Conservation (phyloP, 2,113 vertebrate genomes). For the Perognathus longimembris region DNA sequence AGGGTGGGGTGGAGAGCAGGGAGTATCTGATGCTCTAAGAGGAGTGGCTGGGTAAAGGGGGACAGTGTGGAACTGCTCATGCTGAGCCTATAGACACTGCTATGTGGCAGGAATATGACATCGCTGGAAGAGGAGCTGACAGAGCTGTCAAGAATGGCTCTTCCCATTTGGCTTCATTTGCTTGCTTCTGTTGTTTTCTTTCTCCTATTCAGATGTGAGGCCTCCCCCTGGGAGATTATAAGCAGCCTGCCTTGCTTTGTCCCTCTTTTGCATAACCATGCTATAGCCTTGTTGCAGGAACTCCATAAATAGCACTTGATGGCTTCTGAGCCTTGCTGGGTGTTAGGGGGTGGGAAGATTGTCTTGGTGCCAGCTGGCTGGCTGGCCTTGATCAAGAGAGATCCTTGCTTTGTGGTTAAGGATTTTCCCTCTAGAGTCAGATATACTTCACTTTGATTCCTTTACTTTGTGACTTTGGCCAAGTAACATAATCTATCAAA, state of each 20-base stretch:
- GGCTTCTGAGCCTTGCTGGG: background rate
- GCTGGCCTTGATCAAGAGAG: background rate
- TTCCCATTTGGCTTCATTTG: background rate
- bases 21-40: background rate
- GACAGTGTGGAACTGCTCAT: rapidly evolving
- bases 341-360: background rate
- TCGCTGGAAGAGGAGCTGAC: no score
- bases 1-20: background rate
- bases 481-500: background rate
- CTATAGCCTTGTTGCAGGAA: background rate
- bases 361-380: background rate
- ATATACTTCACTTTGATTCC: background rate
- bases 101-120: rapidly evolving
- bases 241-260: background rate
- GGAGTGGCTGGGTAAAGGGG: no score
- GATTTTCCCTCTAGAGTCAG: background rate
- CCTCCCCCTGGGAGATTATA: background rate
- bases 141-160: background rate
- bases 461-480: background rate
- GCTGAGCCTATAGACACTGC: background rate
- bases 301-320: no score
- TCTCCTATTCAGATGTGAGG: background rate
- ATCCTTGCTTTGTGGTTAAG: background rate
- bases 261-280: background rate
- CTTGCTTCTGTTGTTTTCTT: background rate